Evolutionary conservation across 2,797 vertebrate species (phyloP).

Genomic region (Hozukius guyotensis): DNA sequence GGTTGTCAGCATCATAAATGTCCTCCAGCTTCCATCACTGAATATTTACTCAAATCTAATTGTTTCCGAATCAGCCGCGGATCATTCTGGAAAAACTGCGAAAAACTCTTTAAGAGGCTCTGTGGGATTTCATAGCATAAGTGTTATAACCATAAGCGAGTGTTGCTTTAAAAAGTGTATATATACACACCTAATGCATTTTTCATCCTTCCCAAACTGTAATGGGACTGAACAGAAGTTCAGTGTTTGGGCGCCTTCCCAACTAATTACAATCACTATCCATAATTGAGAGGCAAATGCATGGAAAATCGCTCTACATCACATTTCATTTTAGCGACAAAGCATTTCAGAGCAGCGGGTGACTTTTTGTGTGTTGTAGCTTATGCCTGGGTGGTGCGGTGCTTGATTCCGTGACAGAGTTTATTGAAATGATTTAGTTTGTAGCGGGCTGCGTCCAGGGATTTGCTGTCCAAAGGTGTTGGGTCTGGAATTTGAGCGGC

Average conservation of each 20-base stretch:
- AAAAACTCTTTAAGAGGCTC: constrained; percentile 53
- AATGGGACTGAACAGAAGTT: constrained; percentile 79
- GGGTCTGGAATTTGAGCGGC: constrained; percentile 62
- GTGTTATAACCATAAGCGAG: constrained; percentile 53
- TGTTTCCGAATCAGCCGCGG: constrained; percentile 58
- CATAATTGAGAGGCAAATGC: constrained; percentile 81
- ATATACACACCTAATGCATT: constrained; percentile 71
- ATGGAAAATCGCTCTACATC: constrained; percentile 76
- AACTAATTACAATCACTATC: constrained; percentile 79
- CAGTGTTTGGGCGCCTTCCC: constrained; percentile 78
- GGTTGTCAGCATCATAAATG: constrained; percentile 57
- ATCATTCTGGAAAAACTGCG: constrained; percentile 54
- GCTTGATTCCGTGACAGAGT: constrained; percentile 69
- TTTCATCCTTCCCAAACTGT: constrained; percentile 78
- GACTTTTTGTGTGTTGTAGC: constrained; percentile 67
- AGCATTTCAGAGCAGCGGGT: constrained; percentile 73
- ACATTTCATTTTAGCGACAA: constrained; percentile 79
- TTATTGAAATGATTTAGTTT: constrained; percentile 76
- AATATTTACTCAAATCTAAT: constrained; percentile 72
- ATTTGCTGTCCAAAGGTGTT: constrained; percentile 79
- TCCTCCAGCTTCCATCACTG: constrained; percentile 42
- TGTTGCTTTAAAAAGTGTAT: constrained; percentile 61
- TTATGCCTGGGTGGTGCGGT: constrained; percentile 58
- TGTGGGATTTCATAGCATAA: constrained; percentile 56
- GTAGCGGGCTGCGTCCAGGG: constrained; percentile 61